Conservation (phyloP, 2,113 vertebrate species). For the Sialia sialis region DNA sequence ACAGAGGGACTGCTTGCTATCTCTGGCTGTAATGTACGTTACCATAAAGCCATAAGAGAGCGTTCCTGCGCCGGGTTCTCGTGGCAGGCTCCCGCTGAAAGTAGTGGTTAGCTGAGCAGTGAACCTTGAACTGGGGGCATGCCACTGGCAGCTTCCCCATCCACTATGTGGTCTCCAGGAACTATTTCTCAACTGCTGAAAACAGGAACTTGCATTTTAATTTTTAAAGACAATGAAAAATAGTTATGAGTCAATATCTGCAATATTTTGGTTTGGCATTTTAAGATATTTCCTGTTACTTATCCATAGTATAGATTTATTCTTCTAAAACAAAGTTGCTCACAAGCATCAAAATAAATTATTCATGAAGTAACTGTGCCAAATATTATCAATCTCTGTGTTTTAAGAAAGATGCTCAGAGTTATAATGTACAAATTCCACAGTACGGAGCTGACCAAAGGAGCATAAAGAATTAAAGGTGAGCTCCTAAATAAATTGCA, state of each 20-base stretch:
- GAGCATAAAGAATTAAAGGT: neutral
- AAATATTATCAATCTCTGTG: neutral
- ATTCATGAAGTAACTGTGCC: neutral
- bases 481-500: neutral
- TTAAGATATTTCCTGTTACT: neutral
- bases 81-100: neutral
- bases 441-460: neutral
- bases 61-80: neutral
- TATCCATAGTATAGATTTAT: neutral
- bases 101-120: neutral
- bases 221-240: neutral
- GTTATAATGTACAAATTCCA: neutral
- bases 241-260: neutral
- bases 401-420: neutral
- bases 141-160: neutral
- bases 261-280: neutral
- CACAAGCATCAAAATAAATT: neutral
- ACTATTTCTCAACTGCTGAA: neutral
- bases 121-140: neutral
- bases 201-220: neutral
- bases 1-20: constrained; percentile 10
- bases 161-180: neutral
- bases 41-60: neutral
- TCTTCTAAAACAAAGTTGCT: neutral
- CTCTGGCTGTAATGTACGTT: neutral